Conservation (phyloP, 2,888 invertebrate genomes). For the Orthosia cruda region DNA sequence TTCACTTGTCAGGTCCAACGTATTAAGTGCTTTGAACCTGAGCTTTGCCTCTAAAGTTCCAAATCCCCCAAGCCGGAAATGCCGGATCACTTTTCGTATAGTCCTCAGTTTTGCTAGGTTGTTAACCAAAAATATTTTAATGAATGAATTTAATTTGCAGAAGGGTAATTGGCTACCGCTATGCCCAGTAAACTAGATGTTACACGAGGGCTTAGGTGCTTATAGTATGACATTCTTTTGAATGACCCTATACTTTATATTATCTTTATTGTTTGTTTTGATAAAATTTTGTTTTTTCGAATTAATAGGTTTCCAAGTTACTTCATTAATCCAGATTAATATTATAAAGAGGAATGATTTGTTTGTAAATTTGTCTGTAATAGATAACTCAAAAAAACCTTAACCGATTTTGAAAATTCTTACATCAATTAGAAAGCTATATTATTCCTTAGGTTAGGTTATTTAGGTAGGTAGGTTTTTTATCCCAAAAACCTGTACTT, state of each 20-base stretch:
- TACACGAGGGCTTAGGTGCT: not conserved
- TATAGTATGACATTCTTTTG: not conserved
- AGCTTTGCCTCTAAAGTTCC: slow-evolving; percentile 56
- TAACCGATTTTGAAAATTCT: not conserved
- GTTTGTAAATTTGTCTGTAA: too few species aligned
- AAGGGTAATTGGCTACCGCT: slow-evolving; percentile 3
- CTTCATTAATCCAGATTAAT: not conserved
- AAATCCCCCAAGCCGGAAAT: slow-evolving; percentile 51
- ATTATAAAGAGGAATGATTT: too few species aligned
- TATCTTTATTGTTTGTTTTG: not conserved
- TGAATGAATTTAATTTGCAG: slow-evolving; percentile 23
- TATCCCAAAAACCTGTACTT: too few species aligned
- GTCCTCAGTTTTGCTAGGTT: slow-evolving; percentile 26
- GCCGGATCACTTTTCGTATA: slow-evolving; percentile 43
- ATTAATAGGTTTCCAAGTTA: not conserved
- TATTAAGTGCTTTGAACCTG: slow-evolving; percentile 57
- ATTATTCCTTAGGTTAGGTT: too few species aligned
- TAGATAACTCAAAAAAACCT: too few species aligned
- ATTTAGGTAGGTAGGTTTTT: too few species aligned
- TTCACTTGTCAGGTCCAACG: slow-evolving; percentile 44
- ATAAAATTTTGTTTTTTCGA: not conserved
- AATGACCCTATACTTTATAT: not conserved
- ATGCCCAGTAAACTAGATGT: not conserved
- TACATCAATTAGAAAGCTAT: too few species aligned
- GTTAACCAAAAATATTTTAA: slow-evolving; percentile 48